Evolutionary conservation across 2,113 vertebrate genomes (phyloP).

Genomic region (Equus quagga): DNA sequence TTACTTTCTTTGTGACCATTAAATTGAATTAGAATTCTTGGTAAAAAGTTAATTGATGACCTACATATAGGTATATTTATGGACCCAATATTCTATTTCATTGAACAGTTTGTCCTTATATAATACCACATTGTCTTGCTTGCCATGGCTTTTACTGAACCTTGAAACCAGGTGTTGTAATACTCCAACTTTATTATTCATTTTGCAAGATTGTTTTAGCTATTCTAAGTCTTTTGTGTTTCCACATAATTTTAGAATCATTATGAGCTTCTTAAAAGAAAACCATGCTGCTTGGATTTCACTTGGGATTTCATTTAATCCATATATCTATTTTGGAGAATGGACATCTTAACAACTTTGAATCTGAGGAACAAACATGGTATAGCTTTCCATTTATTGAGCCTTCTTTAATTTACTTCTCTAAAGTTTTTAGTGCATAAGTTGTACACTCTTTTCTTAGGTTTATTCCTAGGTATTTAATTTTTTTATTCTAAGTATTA

Average conservation of each 20-base stretch:
- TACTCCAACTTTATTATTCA: background rate
- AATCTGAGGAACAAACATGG: background rate
- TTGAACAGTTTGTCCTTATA: background rate
- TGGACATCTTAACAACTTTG: background rate
- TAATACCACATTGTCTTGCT: background rate
- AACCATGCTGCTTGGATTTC: background rate
- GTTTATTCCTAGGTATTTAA: background rate
- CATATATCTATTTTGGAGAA: background rate
- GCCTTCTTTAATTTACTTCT: background rate
- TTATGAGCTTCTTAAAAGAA: background rate
- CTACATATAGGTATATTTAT: background rate
- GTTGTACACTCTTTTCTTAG: background rate
- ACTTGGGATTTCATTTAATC: background rate
- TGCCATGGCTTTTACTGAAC: background rate
- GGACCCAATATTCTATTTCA: background rate
- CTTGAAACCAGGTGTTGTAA: background rate
- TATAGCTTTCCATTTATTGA: background rate
- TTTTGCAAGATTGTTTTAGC: background rate
- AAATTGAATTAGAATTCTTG: background rate
- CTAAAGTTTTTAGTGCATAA: background rate
- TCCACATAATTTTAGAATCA: constrained; percentile 8
- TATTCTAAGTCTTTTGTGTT: background rate
- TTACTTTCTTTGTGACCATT: background rate
- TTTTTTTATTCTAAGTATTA: background rate
- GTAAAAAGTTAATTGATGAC: background rate